A percentile compares a stretch with the other conserved stretches of the same genome.
Conservation (phyloP, 2,888 invertebrate genomes). For the Uloborus plumipes region DNA sequence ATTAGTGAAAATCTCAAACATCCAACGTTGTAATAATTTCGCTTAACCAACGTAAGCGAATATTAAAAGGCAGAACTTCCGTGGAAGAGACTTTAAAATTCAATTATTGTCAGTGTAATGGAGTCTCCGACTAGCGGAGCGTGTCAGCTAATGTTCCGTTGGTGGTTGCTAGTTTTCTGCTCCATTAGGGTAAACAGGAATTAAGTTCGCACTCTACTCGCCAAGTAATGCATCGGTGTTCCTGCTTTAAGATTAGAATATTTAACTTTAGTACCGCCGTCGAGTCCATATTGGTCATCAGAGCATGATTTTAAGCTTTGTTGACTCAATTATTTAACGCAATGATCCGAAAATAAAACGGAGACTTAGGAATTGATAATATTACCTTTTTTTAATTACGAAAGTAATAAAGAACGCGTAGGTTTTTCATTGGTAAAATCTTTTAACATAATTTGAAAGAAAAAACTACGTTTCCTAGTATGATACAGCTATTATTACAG, state of each 20-base stretch:
- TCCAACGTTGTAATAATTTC: too few relatives aligned
- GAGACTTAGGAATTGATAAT: not conserved
- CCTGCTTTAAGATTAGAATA: not conserved
- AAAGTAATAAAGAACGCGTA: too few relatives aligned
- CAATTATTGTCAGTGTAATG: conserved; percentile 35
- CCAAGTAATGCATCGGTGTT: not conserved
- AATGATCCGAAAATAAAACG: not conserved
- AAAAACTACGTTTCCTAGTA: too few relatives aligned
- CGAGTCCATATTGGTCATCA: too few relatives aligned
- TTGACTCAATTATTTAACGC: too few relatives aligned
- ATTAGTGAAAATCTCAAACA: too few relatives aligned
- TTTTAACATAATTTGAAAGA: too few relatives aligned
- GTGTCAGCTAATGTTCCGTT: conserved; percentile 43
- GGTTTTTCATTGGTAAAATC: too few relatives aligned
- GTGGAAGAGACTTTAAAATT: conserved; percentile 37
- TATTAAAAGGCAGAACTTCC: too few relatives aligned
- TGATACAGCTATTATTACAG: too few relatives aligned
- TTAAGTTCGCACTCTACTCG: conserved; percentile 25
- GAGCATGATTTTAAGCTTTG: too few relatives aligned
- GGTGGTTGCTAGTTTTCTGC: conserved; percentile 15
- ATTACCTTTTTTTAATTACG: not conserved
- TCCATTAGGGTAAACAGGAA: conserved; percentile 36
- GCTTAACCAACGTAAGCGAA: too few relatives aligned
- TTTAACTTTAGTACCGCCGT: not conserved
- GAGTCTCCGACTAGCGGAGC: conserved; percentile 34